Percentiles rank a stretch among this genome's conserved stretches.
These are phyloP conservation scores for Regulus satrapa DNA, from an alignment of 2,113 vertebrate species.

Conservation along the genomic window DNA sequence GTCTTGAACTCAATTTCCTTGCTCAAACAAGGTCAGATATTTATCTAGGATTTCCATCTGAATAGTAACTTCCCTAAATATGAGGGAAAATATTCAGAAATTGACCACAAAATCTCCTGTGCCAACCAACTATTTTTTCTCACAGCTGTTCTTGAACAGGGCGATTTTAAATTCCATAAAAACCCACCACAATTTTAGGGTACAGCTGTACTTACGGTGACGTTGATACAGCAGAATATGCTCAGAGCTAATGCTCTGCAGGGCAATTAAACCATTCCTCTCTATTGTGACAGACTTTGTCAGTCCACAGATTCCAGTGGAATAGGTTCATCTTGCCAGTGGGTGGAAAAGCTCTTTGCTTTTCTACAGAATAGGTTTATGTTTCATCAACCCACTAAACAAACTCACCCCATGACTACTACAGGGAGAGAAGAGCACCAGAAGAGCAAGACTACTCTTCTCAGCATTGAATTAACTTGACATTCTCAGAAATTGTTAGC, in stretches of 20 bases:
- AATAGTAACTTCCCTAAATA: not conserved
- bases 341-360: not conserved
- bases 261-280: not conserved
- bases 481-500: not conserved
- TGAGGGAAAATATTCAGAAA: not conserved
- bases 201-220: not conserved
- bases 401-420: not conserved
- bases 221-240: accelerated
- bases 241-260: not conserved
- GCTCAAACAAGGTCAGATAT: not conserved
- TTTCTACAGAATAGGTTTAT: not conserved
- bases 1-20: not conserved
- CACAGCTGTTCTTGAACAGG: not conserved
- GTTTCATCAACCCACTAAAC: not conserved
- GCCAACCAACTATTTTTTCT: not conserved
- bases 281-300: not conserved
- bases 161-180: not conserved
- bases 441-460: not conserved
- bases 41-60: not conserved
- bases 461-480: not conserved
- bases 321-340: not conserved
- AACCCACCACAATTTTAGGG: not conserved
- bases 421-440: not conserved
- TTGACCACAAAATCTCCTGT: not conserved
- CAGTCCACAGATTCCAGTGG: not conserved